Percentiles rank a stretch among this genome's conserved stretches.
These are phyloP conservation scores for Abscondita cerata DNA, from an alignment of 2,888 invertebrate genomes.

Conservation along the genomic window DNA sequence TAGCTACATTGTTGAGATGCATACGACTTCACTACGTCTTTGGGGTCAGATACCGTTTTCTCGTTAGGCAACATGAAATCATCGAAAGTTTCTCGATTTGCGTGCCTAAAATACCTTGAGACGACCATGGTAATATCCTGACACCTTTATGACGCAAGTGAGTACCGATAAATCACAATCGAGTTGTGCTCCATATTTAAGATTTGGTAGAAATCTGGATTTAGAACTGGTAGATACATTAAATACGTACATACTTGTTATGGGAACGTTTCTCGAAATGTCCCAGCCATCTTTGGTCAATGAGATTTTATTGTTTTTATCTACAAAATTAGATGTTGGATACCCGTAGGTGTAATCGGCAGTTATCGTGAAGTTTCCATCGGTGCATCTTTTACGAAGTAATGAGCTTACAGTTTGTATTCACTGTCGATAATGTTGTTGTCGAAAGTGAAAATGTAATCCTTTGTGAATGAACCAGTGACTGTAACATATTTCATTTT, in stretches of 20 bases:
- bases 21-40: no score
- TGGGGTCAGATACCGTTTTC: slow-evolving; percentile 70
- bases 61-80: slow-evolving; percentile 79
- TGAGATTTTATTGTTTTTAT: no score
- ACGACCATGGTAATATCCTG: slow-evolving; percentile 88
- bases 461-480: slow-evolving; percentile 77
- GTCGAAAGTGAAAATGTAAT: slow-evolving; percentile 88
- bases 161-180: slow-evolving; percentile 70
- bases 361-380: slow-evolving; percentile 85
- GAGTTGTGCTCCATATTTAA: no score
- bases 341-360: slow-evolving; percentile 71
- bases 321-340: slow-evolving; percentile 74
- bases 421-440: slow-evolving; percentile 79
- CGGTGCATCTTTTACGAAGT: slow-evolving; percentile 83
- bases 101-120: slow-evolving; percentile 87
- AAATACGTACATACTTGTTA: no score
- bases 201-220: no score
- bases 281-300: no score
- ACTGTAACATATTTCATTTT: slow-evolving; percentile 58
- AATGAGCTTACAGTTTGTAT: slow-evolving; percentile 85
- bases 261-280: no score
- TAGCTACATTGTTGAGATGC: no score
- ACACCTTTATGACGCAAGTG: slow-evolving; percentile 74
- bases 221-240: no score
- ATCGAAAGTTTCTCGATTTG: slow-evolving; percentile 86